phyloP scores from a whole-genome alignment of 2,797 vertebrate species.

The Megaceryle alcyon region DNA sequence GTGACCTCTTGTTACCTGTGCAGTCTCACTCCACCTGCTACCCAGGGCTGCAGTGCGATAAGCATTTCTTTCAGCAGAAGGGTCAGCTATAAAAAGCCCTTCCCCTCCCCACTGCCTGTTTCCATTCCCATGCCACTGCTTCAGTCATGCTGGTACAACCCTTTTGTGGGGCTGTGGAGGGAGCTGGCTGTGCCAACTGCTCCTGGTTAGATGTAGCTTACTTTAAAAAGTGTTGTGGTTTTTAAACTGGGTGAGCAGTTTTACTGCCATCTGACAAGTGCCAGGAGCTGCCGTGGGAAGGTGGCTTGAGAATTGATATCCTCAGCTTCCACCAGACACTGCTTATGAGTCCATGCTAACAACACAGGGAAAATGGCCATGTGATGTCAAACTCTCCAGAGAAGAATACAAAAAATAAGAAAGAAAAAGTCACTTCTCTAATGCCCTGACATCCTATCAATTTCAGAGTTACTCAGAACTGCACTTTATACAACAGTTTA shows the following conservation, averaged over 20 bases:
- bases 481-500: not conserved
- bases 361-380: fast-evolving
- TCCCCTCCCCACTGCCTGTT: slow-evolving; percentile 31
- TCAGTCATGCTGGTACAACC: not conserved
- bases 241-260: not conserved
- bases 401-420: not conserved
- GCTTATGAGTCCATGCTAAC: not conserved
- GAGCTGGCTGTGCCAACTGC: not conserved
- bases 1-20: slow-evolving; percentile 48
- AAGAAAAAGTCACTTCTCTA: not conserved
- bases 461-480: not conserved
- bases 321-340: not conserved
- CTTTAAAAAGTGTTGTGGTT: not conserved
- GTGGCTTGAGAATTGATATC: not conserved
- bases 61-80: slow-evolving; percentile 51
- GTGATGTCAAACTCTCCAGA: not conserved
- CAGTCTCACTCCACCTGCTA: slow-evolving; percentile 50
- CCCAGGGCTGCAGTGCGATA: not conserved
- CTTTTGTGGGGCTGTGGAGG: not conserved
- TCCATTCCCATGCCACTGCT: not conserved
- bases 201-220: not conserved
- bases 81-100: slow-evolving; percentile 69
- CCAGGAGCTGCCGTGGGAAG: not conserved
- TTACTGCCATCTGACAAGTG: not conserved
- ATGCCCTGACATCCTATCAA: not conserved